A percentile compares a stretch with the other conserved stretches of the same genome.
phyloP scores from a whole-genome alignment of 2,797 vertebrate species.

The Hippocampus kuda region DNA sequence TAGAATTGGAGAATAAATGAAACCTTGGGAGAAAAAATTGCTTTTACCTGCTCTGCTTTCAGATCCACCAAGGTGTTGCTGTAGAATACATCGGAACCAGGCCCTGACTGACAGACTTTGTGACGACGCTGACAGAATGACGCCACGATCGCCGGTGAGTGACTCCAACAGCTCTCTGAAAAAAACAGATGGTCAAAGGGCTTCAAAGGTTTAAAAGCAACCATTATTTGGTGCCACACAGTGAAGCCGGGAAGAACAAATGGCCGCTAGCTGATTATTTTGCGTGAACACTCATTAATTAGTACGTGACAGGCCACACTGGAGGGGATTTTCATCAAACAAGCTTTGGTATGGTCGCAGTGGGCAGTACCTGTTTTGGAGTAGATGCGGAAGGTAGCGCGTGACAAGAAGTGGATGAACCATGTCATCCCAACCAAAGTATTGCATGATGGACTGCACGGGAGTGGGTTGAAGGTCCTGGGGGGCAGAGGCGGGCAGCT shows the following conservation, averaged over 20 bases:
- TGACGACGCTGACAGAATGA: slow-evolving; percentile 60
- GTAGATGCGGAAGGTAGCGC: slow-evolving; percentile 84
- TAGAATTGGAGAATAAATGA: neutral
- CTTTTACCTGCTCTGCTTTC: slow-evolving; percentile 61
- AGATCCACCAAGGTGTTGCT: slow-evolving; percentile 77
- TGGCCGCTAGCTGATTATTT: neutral
- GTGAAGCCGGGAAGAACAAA: neutral
- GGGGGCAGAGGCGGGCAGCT: slow-evolving; percentile 80
- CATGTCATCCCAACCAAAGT: slow-evolving; percentile 95
- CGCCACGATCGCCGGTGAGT: slow-evolving; percentile 50
- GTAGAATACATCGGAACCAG: slow-evolving; percentile 89
- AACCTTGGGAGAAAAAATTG: neutral
- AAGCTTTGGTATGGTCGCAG: neutral
- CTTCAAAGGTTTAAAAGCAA: neutral
- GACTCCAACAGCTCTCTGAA: slow-evolving; percentile 73
- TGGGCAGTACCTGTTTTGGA: slow-evolving; percentile 76
- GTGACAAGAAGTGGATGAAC: slow-evolving; percentile 81
- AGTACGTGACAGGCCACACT: neutral
- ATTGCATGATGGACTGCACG: slow-evolving; percentile 78
- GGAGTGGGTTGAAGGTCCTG: slow-evolving; percentile 88
- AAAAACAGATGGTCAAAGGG: neutral
- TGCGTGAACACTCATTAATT: neutral
- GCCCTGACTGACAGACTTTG: slow-evolving; percentile 79
- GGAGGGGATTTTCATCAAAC: neutral
- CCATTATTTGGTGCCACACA: neutral